A percentile compares a stretch with the other conserved stretches of the same genome.
phyloP scores from a whole-genome alignment of 2,888 invertebrate species.

The Drosophila rellima region DNA sequence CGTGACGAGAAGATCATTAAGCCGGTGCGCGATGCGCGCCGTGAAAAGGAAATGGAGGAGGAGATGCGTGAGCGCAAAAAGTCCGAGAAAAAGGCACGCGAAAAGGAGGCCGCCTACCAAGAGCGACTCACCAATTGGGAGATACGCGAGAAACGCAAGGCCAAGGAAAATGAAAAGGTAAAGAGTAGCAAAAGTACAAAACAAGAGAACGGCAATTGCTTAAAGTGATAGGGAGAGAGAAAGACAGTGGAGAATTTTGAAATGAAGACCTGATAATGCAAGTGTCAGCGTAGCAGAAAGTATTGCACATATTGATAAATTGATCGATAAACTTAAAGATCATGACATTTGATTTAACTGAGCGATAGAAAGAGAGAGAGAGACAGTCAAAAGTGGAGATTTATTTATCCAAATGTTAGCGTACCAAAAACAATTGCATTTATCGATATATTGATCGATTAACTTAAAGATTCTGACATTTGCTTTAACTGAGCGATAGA shows the following conservation, averaged over 20 bases:
- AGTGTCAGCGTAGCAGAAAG: background rate
- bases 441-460: background rate
- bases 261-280: background rate
- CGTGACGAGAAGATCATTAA: constrained; percentile 86
- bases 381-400: background rate
- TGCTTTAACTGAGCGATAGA: background rate
- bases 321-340: too few species aligned
- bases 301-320: background rate
- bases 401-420: background rate
- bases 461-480: too few species aligned
- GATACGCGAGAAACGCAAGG: constrained; percentile 94
- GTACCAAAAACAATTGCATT: background rate
- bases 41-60: constrained; percentile 95
- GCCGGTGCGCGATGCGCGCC: constrained; percentile 88
- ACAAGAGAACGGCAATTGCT: too few species aligned
- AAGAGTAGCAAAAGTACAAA: background rate
- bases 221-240: background rate
- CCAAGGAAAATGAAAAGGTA: constrained; percentile 94
- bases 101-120: constrained; percentile 98
- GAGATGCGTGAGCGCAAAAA: constrained; percentile 96
- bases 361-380: background rate
- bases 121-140: constrained; percentile 94
- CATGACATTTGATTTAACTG: background rate
- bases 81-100: constrained; percentile 94
- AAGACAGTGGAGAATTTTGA: background rate